Conservation (phyloP, 2,113 vertebrate species). For the Willisornis vidua region DNA sequence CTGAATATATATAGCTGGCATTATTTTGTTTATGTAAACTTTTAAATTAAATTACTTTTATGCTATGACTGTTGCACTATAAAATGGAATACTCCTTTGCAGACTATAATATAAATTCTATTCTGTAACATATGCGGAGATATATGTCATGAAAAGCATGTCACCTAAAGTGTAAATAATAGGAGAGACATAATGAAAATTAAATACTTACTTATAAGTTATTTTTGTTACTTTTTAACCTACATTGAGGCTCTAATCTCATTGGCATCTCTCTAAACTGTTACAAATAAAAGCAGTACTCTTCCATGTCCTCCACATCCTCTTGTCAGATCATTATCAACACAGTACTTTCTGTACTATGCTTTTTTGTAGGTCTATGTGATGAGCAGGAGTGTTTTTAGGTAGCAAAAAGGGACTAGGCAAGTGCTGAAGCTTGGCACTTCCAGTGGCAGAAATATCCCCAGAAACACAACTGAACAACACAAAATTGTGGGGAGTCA, state of each 20-base stretch:
- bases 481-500: background rate
- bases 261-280: accelerated
- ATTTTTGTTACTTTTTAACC: background rate
- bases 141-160: background rate
- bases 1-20: background rate
- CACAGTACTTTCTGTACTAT: background rate
- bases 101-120: background rate
- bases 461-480: background rate
- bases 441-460: background rate
- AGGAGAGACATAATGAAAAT: background rate
- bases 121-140: background rate
- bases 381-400: background rate
- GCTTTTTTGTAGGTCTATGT: background rate
- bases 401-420: background rate
- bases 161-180: background rate
- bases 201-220: background rate
- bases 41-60: background rate
- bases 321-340: background rate
- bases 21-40: background rate
- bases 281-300: background rate
- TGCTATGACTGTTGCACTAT: background rate
- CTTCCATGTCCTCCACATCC: background rate
- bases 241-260: background rate
- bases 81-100: background rate
- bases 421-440: background rate